A percentile compares a stretch with the other conserved stretches of the same genome.
phyloP scores from a whole-genome alignment of 2,797 vertebrate genomes.

The Acestrorhynchus altus region DNA sequence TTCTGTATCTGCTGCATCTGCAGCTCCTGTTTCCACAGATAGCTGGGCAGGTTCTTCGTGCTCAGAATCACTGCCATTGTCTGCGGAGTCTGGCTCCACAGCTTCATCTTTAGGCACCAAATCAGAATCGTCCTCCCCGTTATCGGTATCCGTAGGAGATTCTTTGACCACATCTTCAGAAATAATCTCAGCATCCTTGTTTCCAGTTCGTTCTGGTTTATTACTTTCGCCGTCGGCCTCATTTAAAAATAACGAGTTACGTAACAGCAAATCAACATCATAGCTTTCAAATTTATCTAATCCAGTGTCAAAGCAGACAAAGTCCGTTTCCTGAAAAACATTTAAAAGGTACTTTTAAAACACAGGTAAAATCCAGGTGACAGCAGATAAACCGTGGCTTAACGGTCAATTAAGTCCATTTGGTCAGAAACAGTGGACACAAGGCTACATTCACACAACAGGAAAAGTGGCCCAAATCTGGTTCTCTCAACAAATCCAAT shows the following conservation, averaged over 20 bases:
- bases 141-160: constrained; percentile 28
- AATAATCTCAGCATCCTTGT: constrained; percentile 9
- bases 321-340: constrained; percentile 91
- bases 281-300: constrained; percentile 89
- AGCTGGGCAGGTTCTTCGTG: constrained; percentile 35
- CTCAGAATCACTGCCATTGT: constrained; percentile 12
- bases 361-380: not conserved
- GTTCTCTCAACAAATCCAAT: no score
- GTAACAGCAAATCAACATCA: constrained; percentile 84
- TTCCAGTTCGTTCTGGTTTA: not conserved
- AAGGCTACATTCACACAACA: no score
- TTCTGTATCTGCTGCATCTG: constrained; percentile 47
- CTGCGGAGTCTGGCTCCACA: constrained; percentile 42
- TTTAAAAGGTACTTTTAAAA: constrained; percentile 10
- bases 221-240: constrained; percentile 34
- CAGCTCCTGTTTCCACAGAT: constrained; percentile 57
- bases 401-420: no score
- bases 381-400: not conserved
- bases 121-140: constrained; percentile 38
- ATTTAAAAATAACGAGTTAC: constrained; percentile 32
- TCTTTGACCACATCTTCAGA: constrained; percentile 27
- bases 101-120: constrained; percentile 37
- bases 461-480: no score
- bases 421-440: no score
- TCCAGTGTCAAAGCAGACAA: constrained; percentile 93